Evolutionary conservation across 1,140 invertebrate genomes (phyloP).

Genomic region (Megathymus violae): DNA sequence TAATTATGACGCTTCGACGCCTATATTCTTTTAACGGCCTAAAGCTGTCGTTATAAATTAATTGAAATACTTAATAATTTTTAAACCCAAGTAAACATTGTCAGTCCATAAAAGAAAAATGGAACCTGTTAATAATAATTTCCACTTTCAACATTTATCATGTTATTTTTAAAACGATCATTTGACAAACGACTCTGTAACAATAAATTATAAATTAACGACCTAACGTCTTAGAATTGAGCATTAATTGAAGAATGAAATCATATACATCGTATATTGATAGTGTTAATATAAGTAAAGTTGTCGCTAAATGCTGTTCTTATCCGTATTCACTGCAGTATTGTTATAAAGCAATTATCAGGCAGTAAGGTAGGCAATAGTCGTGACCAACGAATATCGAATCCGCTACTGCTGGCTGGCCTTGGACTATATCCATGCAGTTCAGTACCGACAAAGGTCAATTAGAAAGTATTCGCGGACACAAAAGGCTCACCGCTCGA

Average conservation of each 20-base stretch:
- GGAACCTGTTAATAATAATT: too few relatives aligned
- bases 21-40: not conserved
- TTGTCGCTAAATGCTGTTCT: constrained; percentile 33
- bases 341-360: constrained; percentile 57
- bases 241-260: constrained; percentile 17
- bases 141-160: constrained; percentile 1
- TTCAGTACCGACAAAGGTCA: constrained; percentile 72
- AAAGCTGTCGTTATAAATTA: too few relatives aligned
- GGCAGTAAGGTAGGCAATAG: constrained; percentile 49
- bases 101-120: too few relatives aligned
- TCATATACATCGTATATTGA: constrained; percentile 9
- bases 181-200: not conserved
- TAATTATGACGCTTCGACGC: not conserved
- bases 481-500: constrained; percentile 30
- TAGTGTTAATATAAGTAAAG: constrained; percentile 13
- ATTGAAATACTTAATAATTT: too few relatives aligned
- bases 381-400: constrained; percentile 73
- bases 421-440: constrained; percentile 76
- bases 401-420: constrained; percentile 64
- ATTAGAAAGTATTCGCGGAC: constrained; percentile 67
- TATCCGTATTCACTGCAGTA: constrained; percentile 44
- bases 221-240: too few relatives aligned
- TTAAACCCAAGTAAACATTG: too few relatives aligned
- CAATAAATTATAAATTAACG: constrained; percentile 5
- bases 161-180: constrained; percentile 1